Conservation (phyloP, 2,888 invertebrate genomes). For the Leptodirus hochenwartii region DNA sequence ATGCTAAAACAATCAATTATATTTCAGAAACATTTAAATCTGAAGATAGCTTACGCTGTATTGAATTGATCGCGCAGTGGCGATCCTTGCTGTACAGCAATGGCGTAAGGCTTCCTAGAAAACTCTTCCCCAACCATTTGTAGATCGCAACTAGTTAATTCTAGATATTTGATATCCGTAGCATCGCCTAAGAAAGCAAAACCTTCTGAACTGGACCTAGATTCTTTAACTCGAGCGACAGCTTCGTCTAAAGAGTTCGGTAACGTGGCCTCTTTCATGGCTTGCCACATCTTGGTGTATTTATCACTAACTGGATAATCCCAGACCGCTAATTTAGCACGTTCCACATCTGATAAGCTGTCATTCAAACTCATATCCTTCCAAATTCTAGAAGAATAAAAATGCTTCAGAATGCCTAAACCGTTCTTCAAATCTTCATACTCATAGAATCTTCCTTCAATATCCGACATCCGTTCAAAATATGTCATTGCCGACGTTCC, state of each 20-base stretch:
- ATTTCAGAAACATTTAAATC: neutral
- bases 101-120: slow-evolving; percentile 90
- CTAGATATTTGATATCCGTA: slow-evolving; percentile 63
- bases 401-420: slow-evolving; percentile 6
- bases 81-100: slow-evolving; percentile 92
- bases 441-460: slow-evolving; percentile 90
- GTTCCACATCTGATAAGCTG: slow-evolving; percentile 71
- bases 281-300: slow-evolving; percentile 97
- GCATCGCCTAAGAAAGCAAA: slow-evolving; percentile 71
- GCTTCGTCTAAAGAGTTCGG: slow-evolving; percentile 69
- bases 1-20: slow-evolving; percentile 41
- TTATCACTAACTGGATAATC: slow-evolving; percentile 98
- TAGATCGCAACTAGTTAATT: slow-evolving; percentile 71
- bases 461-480: slow-evolving; percentile 89
- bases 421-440: too few species aligned
- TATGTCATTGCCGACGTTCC: slow-evolving; percentile 84
- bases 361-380: slow-evolving; percentile 95
- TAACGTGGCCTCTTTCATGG: slow-evolving; percentile 69
- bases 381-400: slow-evolving; percentile 75
- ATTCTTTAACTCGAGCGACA: slow-evolving; percentile 47
- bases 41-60: slow-evolving; percentile 62
- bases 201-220: slow-evolving; percentile 50
- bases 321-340: slow-evolving; percentile 93
- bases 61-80: slow-evolving; percentile 88
- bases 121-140: slow-evolving; percentile 93